Conservation (phyloP, 1,140 invertebrate species). For the Anadara kagoshimensis region DNA sequence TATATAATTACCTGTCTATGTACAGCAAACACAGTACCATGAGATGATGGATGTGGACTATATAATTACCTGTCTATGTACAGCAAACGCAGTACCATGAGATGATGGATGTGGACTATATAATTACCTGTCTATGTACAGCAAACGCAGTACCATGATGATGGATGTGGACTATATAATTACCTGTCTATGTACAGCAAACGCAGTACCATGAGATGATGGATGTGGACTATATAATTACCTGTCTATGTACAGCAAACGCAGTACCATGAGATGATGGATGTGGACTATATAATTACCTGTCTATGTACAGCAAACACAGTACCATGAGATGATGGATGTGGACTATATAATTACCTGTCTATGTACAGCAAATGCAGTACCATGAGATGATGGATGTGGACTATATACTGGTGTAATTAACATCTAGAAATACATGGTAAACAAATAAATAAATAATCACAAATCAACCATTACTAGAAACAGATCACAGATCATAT, state of each 20-base stretch:
- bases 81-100: conserved; percentile 47
- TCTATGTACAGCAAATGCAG: conserved; percentile 72
- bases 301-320: conserved; percentile 71
- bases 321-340: conserved; percentile 28
- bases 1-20: no score
- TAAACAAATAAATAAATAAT: no score
- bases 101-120: conserved; percentile 59
- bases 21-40: conserved; percentile 58
- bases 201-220: conserved; percentile 28
- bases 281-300: conserved; percentile 68
- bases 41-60: conserved; percentile 51
- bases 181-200: conserved; percentile 73
- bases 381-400: conserved; percentile 23
- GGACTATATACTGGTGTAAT: conserved; percentile 71
- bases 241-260: conserved; percentile 72
- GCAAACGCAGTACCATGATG: conserved; percentile 46
- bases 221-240: conserved; percentile 67
- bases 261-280: conserved; percentile 27
- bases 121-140: no score
- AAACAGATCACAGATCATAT: no score
- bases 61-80: no score
- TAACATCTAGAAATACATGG: conserved; percentile 69
- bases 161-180: conserved; percentile 64
- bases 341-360: conserved; percentile 72
- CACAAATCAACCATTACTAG: no score